These are phyloP conservation scores for Colinus virginianus DNA, from an alignment of 2,113 vertebrate species.

Conservation along the genomic window DNA sequence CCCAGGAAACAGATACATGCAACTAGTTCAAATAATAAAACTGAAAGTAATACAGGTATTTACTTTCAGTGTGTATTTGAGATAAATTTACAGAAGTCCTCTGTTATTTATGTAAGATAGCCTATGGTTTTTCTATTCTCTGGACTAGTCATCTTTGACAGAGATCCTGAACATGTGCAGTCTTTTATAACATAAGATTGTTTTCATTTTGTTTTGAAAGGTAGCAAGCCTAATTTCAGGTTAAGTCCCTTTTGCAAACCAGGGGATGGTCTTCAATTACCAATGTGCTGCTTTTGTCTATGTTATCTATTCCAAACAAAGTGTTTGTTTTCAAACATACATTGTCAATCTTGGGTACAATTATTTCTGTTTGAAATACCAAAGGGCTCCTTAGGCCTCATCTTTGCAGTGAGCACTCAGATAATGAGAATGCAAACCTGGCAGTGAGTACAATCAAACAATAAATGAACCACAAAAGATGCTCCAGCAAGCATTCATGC, in stretches of 20 bases:
- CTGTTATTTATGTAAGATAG: not conserved
- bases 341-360: slow-evolving; percentile 47
- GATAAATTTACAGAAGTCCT: not conserved
- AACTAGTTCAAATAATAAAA: not conserved
- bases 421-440: slow-evolving; percentile 50
- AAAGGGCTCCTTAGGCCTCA: slow-evolving; percentile 48
- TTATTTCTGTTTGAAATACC: slow-evolving; percentile 59
- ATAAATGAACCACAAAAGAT: slow-evolving; percentile 68
- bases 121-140: not conserved
- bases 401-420: slow-evolving; percentile 45
- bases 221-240: not conserved
- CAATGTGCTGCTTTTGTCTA: not conserved
- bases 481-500: slow-evolving; percentile 27
- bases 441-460: not conserved
- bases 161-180: not conserved
- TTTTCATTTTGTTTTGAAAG: slow-evolving; percentile 23
- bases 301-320: slow-evolving; percentile 26
- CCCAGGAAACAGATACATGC: not conserved
- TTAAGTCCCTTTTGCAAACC: slow-evolving; percentile 12
- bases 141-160: not conserved
- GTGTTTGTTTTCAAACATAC: slow-evolving; percentile 1
- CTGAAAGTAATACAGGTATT: not conserved
- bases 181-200: not conserved
- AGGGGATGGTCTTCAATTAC: not conserved
- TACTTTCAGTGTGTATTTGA: not conserved